Conservation (phyloP, 2,888 invertebrate species). For the Idaea aversata region DNA sequence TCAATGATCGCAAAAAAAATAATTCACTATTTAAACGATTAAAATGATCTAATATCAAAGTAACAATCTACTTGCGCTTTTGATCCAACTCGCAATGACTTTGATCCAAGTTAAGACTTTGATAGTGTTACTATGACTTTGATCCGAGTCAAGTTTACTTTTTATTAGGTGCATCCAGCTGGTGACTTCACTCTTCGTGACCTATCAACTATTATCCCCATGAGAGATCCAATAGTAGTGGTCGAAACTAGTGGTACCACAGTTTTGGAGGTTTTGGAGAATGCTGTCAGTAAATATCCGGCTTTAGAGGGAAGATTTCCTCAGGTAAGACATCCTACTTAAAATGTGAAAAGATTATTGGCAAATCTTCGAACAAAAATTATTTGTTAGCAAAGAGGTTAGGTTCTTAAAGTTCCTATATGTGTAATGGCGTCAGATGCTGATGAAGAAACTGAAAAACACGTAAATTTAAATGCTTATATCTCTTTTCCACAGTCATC, state of each 20-base stretch:
- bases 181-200: constrained; percentile 93
- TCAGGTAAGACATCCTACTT: constrained; percentile 74
- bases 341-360: no score
- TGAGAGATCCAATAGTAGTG: constrained; percentile 91
- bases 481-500: no score
- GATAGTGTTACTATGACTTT: neutral
- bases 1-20: no score
- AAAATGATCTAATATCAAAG: no score
- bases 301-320: constrained; percentile 94
- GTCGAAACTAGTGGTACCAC: constrained; percentile 86
- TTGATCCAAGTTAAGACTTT: neutral
- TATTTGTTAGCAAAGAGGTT: no score
- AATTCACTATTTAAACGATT: no score
- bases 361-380: no score
- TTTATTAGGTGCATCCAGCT: constrained; percentile 84
- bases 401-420: no score
- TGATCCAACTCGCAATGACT: neutral
- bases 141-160: neutral
- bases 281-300: constrained; percentile 92
- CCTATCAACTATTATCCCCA: constrained; percentile 90
- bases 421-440: no score
- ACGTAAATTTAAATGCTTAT: no score
- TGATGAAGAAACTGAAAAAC: no score
- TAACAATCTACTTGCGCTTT: no score
- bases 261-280: constrained; percentile 88